Conservation (phyloP, 2,888 invertebrate genomes). For the Xylota sylvarum region DNA sequence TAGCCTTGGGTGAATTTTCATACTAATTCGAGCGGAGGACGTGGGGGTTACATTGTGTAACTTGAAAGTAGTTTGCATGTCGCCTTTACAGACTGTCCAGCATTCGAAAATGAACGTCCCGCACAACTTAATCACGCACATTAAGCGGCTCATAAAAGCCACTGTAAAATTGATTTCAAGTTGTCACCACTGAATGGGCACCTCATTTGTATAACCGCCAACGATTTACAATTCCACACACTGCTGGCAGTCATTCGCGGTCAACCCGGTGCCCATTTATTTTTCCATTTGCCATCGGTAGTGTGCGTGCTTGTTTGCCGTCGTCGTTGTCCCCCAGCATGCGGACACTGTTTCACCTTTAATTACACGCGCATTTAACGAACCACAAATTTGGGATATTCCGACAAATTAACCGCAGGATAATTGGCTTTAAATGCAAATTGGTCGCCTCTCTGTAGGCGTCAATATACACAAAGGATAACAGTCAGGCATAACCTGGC, state of each 20-base stretch:
- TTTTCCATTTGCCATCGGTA: background rate
- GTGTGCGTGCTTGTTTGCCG: background rate
- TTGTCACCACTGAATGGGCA: constrained; percentile 22
- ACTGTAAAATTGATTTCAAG: constrained; percentile 42
- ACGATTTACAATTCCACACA: background rate
- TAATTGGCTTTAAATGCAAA: constrained; percentile 79
- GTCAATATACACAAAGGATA: constrained; percentile 64
- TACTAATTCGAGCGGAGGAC: constrained; percentile 44
- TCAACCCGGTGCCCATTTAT: background rate
- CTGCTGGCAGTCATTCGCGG: background rate
- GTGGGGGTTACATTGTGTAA: background rate
- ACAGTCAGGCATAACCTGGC: constrained; percentile 37
- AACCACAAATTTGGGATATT: constrained; percentile 77
- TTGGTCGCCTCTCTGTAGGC: constrained; percentile 47
- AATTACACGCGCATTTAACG: constrained; percentile 59
- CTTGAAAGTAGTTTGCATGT: background rate
- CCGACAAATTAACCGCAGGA: constrained; percentile 79
- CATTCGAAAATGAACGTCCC: background rate
- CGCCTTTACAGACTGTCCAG: no score
- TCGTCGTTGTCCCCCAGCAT: background rate
- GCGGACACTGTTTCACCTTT: constrained; percentile 38
- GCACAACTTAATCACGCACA: background rate
- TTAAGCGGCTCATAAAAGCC: constrained; percentile 1
- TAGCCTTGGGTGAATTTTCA: constrained; percentile 43
- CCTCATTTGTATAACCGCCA: constrained; percentile 17